Conservation (phyloP, 2,113 vertebrate species). For the Ellobius talpinus region DNA sequence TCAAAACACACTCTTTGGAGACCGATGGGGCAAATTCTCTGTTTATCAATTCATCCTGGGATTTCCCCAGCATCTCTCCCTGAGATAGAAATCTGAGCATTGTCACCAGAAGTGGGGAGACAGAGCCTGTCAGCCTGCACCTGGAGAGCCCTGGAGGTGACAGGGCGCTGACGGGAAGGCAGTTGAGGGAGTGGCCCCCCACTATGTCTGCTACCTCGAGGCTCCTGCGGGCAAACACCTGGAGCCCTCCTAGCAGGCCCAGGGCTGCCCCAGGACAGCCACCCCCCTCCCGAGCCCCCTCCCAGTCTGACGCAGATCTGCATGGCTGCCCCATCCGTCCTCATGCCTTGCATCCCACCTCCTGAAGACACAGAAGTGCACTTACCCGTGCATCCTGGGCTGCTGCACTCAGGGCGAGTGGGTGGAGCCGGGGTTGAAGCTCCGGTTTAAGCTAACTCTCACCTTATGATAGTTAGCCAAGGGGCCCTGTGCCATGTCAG, state of each 20-base stretch:
- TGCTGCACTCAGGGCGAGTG: neutral
- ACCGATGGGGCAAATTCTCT: constrained; percentile 12
- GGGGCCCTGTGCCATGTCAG: neutral
- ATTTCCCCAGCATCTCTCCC: constrained; percentile 61
- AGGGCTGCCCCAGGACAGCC: constrained; percentile 64
- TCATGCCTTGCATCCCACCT: neutral
- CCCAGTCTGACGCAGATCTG: neutral
- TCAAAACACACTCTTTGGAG: constrained; percentile 27
- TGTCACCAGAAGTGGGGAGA: constrained; percentile 70
- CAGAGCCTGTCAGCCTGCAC: constrained; percentile 77
- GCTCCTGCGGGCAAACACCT: constrained; percentile 80
- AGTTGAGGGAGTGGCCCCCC: neutral
- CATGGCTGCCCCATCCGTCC: constrained; percentile 10
- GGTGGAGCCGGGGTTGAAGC: no score
- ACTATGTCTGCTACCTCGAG: neutral
- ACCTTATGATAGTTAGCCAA: no score
- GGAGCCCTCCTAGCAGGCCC: constrained; percentile 70
- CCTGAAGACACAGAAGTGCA: neutral
- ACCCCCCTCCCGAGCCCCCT: neutral
- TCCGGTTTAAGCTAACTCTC: no score
- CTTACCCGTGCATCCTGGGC: no score
- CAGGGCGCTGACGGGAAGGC: neutral
- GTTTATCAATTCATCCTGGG: constrained; percentile 64
- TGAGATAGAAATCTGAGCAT: constrained; percentile 79
- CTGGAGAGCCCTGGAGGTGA: constrained; percentile 74